These are phyloP conservation scores for Papilio demoleus DNA, from an alignment of 2,888 invertebrate genomes.

Conservation along the genomic window DNA sequence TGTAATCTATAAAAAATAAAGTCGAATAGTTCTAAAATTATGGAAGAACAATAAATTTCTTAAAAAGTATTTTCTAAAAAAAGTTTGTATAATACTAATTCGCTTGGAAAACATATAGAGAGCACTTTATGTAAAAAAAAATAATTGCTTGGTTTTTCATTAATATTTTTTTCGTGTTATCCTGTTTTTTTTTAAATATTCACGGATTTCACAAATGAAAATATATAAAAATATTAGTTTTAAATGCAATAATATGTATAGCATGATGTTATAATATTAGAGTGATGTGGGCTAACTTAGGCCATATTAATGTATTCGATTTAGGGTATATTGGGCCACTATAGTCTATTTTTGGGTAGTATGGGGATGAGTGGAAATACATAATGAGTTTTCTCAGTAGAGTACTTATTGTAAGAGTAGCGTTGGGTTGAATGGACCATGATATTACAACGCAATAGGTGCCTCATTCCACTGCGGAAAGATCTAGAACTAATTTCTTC, in stretches of 20 bases:
- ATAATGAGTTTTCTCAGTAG: too few relatives aligned
- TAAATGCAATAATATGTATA: too few relatives aligned
- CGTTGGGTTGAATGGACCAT: neutral
- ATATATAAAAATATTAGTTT: neutral
- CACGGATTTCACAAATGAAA: neutral
- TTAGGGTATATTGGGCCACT: neutral
- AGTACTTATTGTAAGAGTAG: neutral
- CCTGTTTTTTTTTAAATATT: neutral
- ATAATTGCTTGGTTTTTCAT: neutral
- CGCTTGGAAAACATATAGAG: slow-evolving; percentile 1
- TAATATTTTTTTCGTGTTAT: neutral
- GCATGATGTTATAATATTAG: too few relatives aligned
- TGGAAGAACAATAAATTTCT: slow-evolving; percentile 12
- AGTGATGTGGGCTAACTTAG: neutral
- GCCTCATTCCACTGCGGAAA: too few relatives aligned
- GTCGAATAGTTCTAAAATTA: neutral
- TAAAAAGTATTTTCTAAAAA: neutral
- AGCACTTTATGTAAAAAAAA: neutral
- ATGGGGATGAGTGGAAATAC: neutral
- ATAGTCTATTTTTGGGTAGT: neutral
- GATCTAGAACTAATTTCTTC: too few relatives aligned
- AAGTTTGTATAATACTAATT: neutral
- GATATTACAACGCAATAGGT: too few relatives aligned
- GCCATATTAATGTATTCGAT: neutral
- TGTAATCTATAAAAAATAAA: slow-evolving; percentile 11